phyloP scores from a whole-genome alignment of 2,888 invertebrate species.

The Craniophora ligustri region DNA sequence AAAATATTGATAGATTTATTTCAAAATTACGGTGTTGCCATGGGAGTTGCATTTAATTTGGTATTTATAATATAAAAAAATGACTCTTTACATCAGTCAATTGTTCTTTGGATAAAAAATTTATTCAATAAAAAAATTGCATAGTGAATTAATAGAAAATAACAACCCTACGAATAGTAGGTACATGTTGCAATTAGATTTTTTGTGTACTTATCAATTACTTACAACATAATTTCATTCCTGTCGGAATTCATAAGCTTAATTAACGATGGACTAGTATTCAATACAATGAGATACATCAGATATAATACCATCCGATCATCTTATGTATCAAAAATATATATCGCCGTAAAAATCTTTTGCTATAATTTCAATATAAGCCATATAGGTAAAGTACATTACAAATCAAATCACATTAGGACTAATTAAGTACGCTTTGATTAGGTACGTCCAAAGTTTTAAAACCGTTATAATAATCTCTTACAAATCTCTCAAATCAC shows the following conservation, averaged over 20 bases:
- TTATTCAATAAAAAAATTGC: constrained; percentile 25
- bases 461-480: constrained; percentile 49
- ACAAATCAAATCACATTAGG: constrained; percentile 43
- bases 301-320: constrained; percentile 62
- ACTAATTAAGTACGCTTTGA: constrained; percentile 70
- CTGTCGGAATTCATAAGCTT: constrained; percentile 58
- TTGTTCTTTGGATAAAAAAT: constrained; percentile 49
- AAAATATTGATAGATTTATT: constrained; percentile 18
- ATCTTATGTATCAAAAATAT: constrained; percentile 60
- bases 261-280: constrained; percentile 79
- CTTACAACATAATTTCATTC: constrained; percentile 54
- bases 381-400: constrained; percentile 25
- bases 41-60: constrained; percentile 20
- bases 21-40: no score
- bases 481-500: constrained; percentile 44
- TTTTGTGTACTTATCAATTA: constrained; percentile 52
- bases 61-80: constrained; percentile 1
- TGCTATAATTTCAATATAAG: constrained; percentile 39
- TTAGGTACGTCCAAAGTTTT: constrained; percentile 62
- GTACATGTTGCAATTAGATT: constrained; percentile 30
- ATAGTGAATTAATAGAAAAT: constrained; percentile 33
- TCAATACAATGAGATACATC: constrained; percentile 70
- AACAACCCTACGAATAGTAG: constrained; percentile 21
- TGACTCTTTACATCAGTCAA: constrained; percentile 43
- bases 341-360: constrained; percentile 43